These are phyloP conservation scores for Ichneumon xanthorius DNA, from an alignment of 2,888 invertebrate species.

Conservation along the genomic window DNA sequence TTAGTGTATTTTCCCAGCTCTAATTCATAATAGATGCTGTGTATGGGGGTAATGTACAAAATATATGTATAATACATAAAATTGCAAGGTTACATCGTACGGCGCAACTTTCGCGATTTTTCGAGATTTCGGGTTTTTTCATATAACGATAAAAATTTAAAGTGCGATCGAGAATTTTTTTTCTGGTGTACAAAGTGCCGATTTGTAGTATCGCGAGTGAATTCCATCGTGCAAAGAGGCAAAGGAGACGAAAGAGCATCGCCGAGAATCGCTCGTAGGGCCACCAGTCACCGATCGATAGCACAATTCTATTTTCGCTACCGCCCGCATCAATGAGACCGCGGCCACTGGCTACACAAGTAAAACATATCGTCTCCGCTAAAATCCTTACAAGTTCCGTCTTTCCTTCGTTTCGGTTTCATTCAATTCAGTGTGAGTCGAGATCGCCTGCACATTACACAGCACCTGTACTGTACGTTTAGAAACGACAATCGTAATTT, in stretches of 20 bases:
- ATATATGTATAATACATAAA: no score
- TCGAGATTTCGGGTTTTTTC: no score
- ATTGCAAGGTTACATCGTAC: no score
- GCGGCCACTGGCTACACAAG: conserved; percentile 5
- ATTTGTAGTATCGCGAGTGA: not conserved
- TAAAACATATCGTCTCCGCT: not conserved
- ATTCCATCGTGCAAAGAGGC: not conserved
- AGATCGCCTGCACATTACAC: not conserved
- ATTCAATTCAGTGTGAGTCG: not conserved
- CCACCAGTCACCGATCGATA: conserved; percentile 73
- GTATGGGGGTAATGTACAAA: no score
- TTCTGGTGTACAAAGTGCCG: not conserved
- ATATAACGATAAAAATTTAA: no score
- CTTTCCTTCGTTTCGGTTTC: not conserved
- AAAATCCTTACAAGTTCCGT: not conserved
- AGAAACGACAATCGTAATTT: not conserved
- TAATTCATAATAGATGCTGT: no score
- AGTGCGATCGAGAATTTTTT: no score
- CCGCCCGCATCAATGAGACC: conserved; percentile 58
- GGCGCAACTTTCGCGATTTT: no score
- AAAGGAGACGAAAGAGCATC: conserved; percentile 23
- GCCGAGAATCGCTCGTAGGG: conserved; percentile 51
- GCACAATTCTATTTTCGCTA: conserved; percentile 75
- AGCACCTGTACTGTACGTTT: no score
- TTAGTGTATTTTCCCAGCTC: no score